A percentile compares a stretch with the other conserved stretches of the same genome.
These are phyloP conservation scores for Aselliscus stoliczkanus DNA, from an alignment of 2,797 vertebrate species.

Conservation along the genomic window DNA sequence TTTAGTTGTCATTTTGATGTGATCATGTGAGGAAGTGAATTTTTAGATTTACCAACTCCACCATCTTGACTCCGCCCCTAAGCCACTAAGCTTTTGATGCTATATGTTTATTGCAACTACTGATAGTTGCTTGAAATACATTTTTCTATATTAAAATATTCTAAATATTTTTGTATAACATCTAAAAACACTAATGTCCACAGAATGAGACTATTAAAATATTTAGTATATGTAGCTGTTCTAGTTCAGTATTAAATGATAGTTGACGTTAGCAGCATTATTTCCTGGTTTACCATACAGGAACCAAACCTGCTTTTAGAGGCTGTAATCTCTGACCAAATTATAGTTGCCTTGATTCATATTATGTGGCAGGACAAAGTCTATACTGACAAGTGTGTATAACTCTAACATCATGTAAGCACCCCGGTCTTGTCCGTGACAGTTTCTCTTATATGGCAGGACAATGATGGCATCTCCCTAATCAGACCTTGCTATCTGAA, in stretches of 20 bases:
- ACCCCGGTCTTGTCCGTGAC: constrained; percentile 19
- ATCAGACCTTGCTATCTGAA: constrained; percentile 19
- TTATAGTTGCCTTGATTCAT: constrained; percentile 49
- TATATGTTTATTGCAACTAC: not conserved
- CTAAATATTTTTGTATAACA: constrained; percentile 2
- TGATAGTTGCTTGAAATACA: not conserved
- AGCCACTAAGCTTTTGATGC: not conserved
- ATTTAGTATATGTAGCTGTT: constrained; percentile 35
- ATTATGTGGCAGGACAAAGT: constrained; percentile 61
- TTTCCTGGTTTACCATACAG: constrained; percentile 35
- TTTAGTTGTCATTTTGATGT: too few species aligned
- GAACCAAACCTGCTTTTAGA: constrained; percentile 39
- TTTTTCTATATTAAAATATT: constrained; percentile 53
- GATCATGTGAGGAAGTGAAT: too few species aligned
- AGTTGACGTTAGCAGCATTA: constrained; percentile 12
- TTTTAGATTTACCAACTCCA: too few species aligned
- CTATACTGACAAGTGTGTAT: constrained; percentile 58
- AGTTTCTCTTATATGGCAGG: constrained; percentile 29
- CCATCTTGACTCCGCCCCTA: too few species aligned
- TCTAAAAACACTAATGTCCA: constrained; percentile 12
- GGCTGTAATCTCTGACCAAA: constrained; percentile 60
- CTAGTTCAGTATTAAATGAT: constrained; percentile 22
- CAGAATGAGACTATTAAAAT: constrained; percentile 41
- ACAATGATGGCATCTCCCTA: not conserved
- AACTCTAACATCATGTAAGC: constrained; percentile 48